A percentile compares a stretch with the other conserved stretches of the same genome.
phyloP scores from a whole-genome alignment of 1,140 invertebrate species.

The Neoseiulus cucumeris region DNA sequence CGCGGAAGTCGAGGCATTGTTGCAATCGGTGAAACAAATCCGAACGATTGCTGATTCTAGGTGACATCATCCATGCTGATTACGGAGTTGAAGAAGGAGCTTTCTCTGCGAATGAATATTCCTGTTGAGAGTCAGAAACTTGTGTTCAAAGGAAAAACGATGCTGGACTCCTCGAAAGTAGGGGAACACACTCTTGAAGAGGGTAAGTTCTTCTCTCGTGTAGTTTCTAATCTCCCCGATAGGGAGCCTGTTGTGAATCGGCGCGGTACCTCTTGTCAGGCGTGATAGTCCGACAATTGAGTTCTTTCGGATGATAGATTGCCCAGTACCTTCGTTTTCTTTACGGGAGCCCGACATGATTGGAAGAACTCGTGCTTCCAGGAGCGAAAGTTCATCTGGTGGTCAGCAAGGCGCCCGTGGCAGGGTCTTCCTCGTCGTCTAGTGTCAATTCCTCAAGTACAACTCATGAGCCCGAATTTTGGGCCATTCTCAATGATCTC shows the following conservation, averaged over 20 bases:
- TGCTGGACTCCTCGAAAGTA: conserved; percentile 22
- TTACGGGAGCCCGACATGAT: too few species aligned
- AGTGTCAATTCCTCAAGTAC: too few species aligned
- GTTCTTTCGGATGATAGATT: too few species aligned
- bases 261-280: too few species aligned
- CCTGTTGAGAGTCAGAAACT: conserved; percentile 27
- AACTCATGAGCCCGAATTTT: background rate
- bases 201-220: background rate
- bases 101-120: conserved; percentile 25
- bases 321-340: too few species aligned
- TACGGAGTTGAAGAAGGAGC: conserved; percentile 24
- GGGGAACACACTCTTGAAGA: conserved; percentile 8
- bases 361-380: background rate
- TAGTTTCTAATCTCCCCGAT: too few species aligned
- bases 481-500: background rate
- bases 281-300: too few species aligned
- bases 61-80: conserved; percentile 17
- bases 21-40: background rate
- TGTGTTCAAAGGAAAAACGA: conserved; percentile 26
- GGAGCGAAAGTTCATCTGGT: conserved; percentile 4
- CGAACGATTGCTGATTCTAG: conserved; percentile 15
- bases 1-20: too few species aligned
- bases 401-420: background rate
- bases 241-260: too few species aligned
- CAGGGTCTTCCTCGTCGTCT: background rate